Conservation (phyloP, 2,113 vertebrate species). For the Upupa epops region DNA sequence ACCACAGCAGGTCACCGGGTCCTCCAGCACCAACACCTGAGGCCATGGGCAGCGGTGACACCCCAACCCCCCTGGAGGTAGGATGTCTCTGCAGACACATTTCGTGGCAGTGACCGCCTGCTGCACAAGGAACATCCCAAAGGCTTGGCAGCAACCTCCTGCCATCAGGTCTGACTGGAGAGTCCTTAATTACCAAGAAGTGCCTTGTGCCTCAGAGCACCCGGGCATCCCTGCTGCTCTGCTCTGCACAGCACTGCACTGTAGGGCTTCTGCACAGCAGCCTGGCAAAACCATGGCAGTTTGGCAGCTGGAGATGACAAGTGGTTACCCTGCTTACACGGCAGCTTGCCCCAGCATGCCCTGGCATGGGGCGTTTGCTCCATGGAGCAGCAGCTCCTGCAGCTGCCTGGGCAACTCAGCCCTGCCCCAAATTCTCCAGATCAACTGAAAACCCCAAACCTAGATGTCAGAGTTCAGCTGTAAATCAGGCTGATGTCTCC, state of each 20-base stretch:
- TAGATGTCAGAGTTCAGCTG: neutral
- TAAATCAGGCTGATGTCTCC: neutral
- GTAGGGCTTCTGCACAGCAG: fast-evolving
- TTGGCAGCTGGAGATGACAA: neutral
- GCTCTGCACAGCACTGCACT: neutral
- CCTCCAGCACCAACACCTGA: neutral
- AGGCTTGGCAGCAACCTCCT: neutral
- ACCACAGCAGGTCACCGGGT: fast-evolving
- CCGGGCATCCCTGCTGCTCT: neutral
- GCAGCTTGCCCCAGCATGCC: neutral
- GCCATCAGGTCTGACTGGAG: neutral
- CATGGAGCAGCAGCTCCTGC: neutral
- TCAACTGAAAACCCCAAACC: neutral
- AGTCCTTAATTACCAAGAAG: fast-evolving
- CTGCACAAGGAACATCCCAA: neutral
- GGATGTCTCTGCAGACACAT: fast-evolving
- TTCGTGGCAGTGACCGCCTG: neutral
- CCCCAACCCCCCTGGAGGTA: fast-evolving
- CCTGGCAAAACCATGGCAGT: neutral
- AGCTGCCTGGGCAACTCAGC: neutral
- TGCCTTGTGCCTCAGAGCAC: fast-evolving
- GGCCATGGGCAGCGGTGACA: neutral
- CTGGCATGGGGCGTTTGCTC: fast-evolving
- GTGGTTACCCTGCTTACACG: fast-evolving
- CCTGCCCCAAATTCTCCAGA: neutral